Conservation (phyloP, 2,113 vertebrate species). For the Anseranas semipalmata region DNA sequence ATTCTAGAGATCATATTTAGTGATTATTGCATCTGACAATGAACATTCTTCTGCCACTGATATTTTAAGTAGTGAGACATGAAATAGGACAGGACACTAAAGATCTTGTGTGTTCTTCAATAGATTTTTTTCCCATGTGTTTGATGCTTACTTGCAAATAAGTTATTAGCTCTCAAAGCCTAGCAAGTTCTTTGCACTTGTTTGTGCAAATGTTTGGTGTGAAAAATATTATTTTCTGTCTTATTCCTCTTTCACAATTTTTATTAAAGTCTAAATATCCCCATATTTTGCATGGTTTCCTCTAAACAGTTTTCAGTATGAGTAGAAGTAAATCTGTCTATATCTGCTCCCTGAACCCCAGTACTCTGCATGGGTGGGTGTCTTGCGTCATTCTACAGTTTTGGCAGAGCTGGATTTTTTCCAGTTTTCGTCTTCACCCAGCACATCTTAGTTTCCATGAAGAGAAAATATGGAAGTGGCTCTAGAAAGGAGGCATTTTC, state of each 20-base stretch:
- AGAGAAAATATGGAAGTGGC: not conserved
- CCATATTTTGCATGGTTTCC: not conserved
- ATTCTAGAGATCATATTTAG: not conserved
- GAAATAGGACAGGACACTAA: not conserved
- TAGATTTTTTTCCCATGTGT: not conserved
- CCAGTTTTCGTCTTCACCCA: too few relatives aligned
- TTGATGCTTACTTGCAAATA: not conserved
- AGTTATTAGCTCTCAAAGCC: not conserved
- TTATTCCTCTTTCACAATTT: not conserved
- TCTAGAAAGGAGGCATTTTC: not conserved
- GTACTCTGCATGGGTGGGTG: too few relatives aligned
- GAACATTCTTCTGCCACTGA: not conserved
- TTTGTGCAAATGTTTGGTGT: not conserved
- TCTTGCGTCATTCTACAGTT: not conserved
- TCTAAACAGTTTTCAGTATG: not conserved
- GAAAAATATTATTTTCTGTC: not conserved
- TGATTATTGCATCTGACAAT: not conserved
- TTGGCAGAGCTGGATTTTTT: not conserved
- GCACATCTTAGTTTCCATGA: not conserved
- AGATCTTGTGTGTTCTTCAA: not conserved
- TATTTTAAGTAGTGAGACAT: not conserved
- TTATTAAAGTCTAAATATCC: not conserved
- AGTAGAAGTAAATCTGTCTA: not conserved
- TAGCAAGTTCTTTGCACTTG: not conserved
- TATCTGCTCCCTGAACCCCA: not conserved